Evolutionary conservation across 2,797 vertebrate genomes (phyloP).

Genomic region (Coranthus polyacanthus): DNA sequence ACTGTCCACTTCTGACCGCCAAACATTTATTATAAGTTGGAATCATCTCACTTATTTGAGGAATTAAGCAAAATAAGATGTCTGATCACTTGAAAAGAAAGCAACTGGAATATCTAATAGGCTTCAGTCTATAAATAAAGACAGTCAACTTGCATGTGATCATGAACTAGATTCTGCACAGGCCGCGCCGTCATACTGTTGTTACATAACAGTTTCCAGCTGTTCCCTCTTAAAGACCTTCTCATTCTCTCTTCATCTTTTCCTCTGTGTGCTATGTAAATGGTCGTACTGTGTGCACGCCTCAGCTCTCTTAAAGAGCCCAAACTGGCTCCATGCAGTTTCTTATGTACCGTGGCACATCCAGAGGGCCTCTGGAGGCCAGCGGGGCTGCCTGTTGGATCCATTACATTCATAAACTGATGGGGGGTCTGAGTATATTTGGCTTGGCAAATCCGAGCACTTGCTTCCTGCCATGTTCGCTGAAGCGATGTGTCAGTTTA

Average conservation of each 20-base stretch:
- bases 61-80: slow-evolving; percentile 2
- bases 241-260: slow-evolving; percentile 29
- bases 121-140: not conserved
- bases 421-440: slow-evolving; percentile 61
- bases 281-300: slow-evolving; percentile 32
- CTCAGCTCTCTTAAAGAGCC: slow-evolving; percentile 40
- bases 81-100: slow-evolving; percentile 14
- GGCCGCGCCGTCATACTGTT: slow-evolving; percentile 15
- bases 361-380: slow-evolving; percentile 54
- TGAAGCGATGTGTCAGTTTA: slow-evolving; percentile 68
- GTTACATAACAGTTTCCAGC: slow-evolving; percentile 49
- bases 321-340: slow-evolving; percentile 30
- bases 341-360: slow-evolving; percentile 44
- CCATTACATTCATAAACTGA: slow-evolving; percentile 72
- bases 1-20: slow-evolving; percentile 2
- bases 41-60: not conserved
- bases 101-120: not conserved
- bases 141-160: not conserved
- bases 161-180: not conserved
- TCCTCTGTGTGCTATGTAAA: slow-evolving; percentile 54
- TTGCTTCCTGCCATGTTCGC: slow-evolving; percentile 71
- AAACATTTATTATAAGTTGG: slow-evolving; percentile 4
- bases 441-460: slow-evolving; percentile 59
- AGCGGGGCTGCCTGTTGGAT: slow-evolving; percentile 57
- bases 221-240: slow-evolving; percentile 39